Conservation (phyloP, 2,797 vertebrate species). For the Takifugu rubripes region DNA sequence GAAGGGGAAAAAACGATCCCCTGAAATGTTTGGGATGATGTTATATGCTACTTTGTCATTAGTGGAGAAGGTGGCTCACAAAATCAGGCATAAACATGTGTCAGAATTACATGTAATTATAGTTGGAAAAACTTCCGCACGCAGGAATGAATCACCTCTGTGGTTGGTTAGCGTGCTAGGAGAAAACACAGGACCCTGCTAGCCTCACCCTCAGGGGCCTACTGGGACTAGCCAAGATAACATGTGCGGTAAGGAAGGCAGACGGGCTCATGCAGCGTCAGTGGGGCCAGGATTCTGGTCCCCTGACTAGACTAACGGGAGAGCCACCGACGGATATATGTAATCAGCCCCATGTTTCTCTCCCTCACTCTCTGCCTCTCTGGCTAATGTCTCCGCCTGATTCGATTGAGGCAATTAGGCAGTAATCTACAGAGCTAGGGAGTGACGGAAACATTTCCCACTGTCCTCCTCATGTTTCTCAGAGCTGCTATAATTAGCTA, state of each 20-base stretch:
- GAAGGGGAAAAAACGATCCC: constrained; percentile 46
- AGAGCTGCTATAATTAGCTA: constrained; percentile 83
- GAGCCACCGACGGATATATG: constrained; percentile 71
- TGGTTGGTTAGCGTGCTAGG: constrained; percentile 67
- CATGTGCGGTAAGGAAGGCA: constrained; percentile 45
- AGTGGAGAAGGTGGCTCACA: constrained; percentile 70
- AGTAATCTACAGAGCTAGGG: constrained; percentile 76
- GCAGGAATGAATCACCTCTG: constrained; percentile 74
- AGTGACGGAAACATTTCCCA: constrained; percentile 79
- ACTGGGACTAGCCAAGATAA: constrained; percentile 36
- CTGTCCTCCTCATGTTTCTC: constrained; percentile 80
- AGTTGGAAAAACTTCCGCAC: constrained; percentile 77
- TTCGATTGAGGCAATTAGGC: constrained; percentile 78
- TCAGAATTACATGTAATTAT: constrained; percentile 80
- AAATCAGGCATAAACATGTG: constrained; percentile 78
- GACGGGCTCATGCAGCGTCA: constrained; percentile 47
- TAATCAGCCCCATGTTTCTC: constrained; percentile 74
- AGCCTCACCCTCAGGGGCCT: constrained; percentile 62
- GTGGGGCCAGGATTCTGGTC: constrained; percentile 55
- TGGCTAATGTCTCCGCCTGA: constrained; percentile 77
- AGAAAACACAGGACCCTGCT: constrained; percentile 56
- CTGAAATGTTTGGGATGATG: constrained; percentile 73
- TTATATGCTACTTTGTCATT: constrained; percentile 76
- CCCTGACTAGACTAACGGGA: constrained; percentile 65
- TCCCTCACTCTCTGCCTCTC: constrained; percentile 68